Evolutionary conservation across 35 echinoderm and acorn worm species (phyloP), one percentile per base, ranked within the genome.

Genomic region (Ophiothrix spiculata): DNA sequence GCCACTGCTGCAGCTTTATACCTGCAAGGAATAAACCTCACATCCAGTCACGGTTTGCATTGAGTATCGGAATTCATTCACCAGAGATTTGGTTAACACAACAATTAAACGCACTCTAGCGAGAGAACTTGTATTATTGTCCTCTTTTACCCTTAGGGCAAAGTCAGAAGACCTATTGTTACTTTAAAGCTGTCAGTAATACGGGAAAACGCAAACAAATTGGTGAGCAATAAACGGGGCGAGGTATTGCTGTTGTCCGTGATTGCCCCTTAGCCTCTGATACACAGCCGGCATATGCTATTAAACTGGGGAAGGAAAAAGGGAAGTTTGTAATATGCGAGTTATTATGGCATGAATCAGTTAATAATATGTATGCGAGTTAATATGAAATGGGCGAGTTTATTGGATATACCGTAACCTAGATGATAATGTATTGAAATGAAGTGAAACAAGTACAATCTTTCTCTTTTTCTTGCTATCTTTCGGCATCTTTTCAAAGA

Each of bases 251-350:
- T 69, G 60, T 10, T 69, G 60, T 25, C 60, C 60, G 60, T 28
- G 29, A n/a, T 69, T 69, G 60, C 45, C 60, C 60, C 60, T 69
- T 69, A 69, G 60, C 60, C 23, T n/a, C n/a, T n/a, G n/a, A n/a
- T n/a, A n/a, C n/a, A n/a, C n/a, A n/a, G n/a, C n/a, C n/a, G n/a
- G n/a, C n/a, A n/a, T n/a, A n/a, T n/a, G n/a, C n/a, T n/a, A n/a
- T n/a, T n/a, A n/a, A n/a, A n/a, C n/a, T n/a, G n/a, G n/a, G n/a
- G n/a, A n/a, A n/a, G n/a, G n/a, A n/a, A n/a, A n/a, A n/a, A n/a
- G n/a, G n/a, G n/a, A n/a, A n/a, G n/a, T n/a, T n/a, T n/a, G n/a
- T n/a, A n/a, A n/a, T n/a, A n/a, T n/a, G n/a, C n/a, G n/a, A n/a
- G n/a, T n/a, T n/a, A n/a, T n/a, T n/a, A n/a, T n/a, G n/a, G n/a